A percentile compares a stretch with the other conserved stretches of the same genome.
These are phyloP conservation scores for Leptopilina boulardi DNA, from an alignment of 1,140 invertebrate species.

Conservation along the genomic window DNA sequence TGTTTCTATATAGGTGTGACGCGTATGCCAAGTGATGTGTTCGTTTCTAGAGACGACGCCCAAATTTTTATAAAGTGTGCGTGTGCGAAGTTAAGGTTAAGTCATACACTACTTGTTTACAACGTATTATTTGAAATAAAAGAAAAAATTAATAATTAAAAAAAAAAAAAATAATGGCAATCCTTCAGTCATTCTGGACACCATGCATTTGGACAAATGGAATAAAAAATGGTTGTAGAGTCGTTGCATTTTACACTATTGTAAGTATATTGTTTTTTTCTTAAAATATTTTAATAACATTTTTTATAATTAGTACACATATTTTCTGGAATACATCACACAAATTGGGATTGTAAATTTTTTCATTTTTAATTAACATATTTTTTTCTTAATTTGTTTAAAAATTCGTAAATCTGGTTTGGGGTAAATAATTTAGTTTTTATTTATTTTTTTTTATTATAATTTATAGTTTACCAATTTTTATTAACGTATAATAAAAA, in stretches of 20 bases:
- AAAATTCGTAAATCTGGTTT: too few relatives aligned
- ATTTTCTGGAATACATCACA: not conserved
- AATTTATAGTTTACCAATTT: too few relatives aligned
- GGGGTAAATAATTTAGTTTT: too few relatives aligned
- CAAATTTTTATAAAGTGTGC: constrained; percentile 42
- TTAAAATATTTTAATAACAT: constrained; percentile 4
- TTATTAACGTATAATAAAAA: too few relatives aligned
- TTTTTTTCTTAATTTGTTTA: not conserved
- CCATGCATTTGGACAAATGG: constrained; percentile 90
- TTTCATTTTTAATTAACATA: not conserved
- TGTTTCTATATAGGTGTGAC: constrained; percentile 27
- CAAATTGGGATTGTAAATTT: not conserved
- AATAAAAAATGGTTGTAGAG: constrained; percentile 84
- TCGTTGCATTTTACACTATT: constrained; percentile 86
- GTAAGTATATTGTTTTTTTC: constrained; percentile 64
- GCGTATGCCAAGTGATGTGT: constrained; percentile 50
- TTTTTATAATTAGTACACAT: not conserved
- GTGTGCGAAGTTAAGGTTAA: constrained; percentile 39
- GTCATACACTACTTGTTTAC: constrained; percentile 21
- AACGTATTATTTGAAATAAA: not conserved
- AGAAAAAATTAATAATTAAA: not conserved
- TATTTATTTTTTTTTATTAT: too few relatives aligned
- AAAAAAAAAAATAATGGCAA: constrained; percentile 78
- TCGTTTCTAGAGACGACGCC: constrained; percentile 53
- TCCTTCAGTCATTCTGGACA: constrained; percentile 89